Base-by-base conservation (phyloP, 2,113 vertebrate genomes). In the Datnioides undecimradiatus region DNA sequence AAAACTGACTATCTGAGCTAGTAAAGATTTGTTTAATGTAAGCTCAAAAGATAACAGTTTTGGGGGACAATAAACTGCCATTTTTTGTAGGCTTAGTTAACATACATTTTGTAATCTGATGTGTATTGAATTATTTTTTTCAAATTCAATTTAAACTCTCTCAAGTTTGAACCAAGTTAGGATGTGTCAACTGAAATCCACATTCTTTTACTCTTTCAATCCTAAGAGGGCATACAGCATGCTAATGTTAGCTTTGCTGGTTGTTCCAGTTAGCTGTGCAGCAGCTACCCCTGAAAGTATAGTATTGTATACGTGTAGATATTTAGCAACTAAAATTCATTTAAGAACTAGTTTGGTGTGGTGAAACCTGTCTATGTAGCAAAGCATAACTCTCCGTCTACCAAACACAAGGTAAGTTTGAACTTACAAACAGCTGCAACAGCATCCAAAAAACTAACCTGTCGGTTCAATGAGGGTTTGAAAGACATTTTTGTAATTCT, bases 51-150 rank as follows among this genome's bases (percentile, higher is more conserved):
- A 12, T 41, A 12, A 27, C 33, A 17, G 17, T 49, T 21, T 21
- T 67, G 7, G 21, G 43, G 11, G 21, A 12, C 11, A 65, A 34
- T n/a, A 10, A n/a, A 16, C 62, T 54, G 23, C 17, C 19, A 21
- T 51, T 14, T 38, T 38, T 27, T 14, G 13, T 52, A 52, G 19
- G 34, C 34, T 19, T 23, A 33, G 17, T 65, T 45, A 51, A 6
- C 33, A 19, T 14, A 40, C 31, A 36, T 67, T 49, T 76, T 59
- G 33, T 62, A 43, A 76, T 66, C 40, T 38, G 16, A 46, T 1
- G 3, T 51, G 34, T 10, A 38, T 34, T 71, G 23, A 14, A 3
- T 54, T 52, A 43, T 55, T 51, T 23, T 27, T 38, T 14, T 29
- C 5, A 54, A 27, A 16, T 21, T 2, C 9, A 25, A 33, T 25